A percentile compares a stretch with the other conserved stretches of the same genome.
phyloP scores from a whole-genome alignment of 2,888 invertebrate genomes.

The Leptura quadrifasciata region DNA sequence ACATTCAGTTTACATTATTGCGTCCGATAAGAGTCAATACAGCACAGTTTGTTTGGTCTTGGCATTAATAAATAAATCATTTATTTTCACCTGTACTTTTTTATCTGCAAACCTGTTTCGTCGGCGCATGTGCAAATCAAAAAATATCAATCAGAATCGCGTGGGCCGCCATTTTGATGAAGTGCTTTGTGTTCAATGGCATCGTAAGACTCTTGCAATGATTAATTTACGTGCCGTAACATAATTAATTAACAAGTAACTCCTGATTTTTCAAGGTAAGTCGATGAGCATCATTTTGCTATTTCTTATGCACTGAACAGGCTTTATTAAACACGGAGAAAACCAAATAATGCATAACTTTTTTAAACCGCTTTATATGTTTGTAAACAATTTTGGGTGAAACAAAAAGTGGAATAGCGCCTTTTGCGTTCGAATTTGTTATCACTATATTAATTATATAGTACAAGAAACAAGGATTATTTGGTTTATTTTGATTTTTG shows the following conservation, averaged over 20 bases:
- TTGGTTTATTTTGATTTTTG: conserved; percentile 63
- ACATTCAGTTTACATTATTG: not conserved
- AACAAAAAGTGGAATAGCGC: conserved; percentile 40
- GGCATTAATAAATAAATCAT: not conserved
- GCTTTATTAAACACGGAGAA: conserved; percentile 15
- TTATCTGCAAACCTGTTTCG: conserved; percentile 48
- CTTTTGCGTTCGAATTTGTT: not conserved
- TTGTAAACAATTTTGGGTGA: conserved; percentile 59
- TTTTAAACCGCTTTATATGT: conserved; percentile 59
- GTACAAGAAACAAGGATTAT: conserved; percentile 3
- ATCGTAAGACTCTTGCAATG: conserved; percentile 55
- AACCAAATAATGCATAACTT: conserved; percentile 39
- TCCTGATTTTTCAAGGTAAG: conserved; percentile 55
- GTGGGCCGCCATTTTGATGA: conserved; percentile 74
- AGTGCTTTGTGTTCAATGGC: conserved; percentile 66
- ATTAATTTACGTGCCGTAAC: conserved; percentile 47
- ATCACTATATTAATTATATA: no score
- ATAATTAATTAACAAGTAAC: conserved; percentile 40
- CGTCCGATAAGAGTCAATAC: not conserved
- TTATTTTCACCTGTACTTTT: conserved; percentile 15
- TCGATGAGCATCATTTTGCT: conserved; percentile 32
- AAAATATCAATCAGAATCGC: conserved; percentile 69
- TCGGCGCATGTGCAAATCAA: conserved; percentile 61
- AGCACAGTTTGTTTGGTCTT: not conserved
- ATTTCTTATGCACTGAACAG: conserved; percentile 26